These are phyloP conservation scores for Metaphire vulgaris DNA, from an alignment of 1,140 invertebrate species.

Conservation along the genomic window DNA sequence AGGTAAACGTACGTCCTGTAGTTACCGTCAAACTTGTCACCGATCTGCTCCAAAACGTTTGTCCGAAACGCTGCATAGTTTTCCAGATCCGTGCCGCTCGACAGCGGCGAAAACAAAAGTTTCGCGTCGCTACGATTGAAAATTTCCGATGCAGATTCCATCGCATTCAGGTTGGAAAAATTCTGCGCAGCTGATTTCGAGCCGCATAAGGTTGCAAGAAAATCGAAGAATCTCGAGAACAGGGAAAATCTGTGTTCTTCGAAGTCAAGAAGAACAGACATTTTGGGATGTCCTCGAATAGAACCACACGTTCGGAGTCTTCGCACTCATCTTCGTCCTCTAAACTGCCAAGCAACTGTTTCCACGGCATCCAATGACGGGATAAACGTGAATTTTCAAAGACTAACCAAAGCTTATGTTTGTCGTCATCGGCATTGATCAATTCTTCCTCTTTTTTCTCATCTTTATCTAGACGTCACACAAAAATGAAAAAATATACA, in stretches of 20 bases:
- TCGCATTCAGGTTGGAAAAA: not conserved
- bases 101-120: not conserved
- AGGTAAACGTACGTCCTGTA: constrained; percentile 34
- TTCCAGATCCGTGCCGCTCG: not conserved
- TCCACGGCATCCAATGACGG: constrained; percentile 53
- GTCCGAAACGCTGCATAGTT: constrained; percentile 19
- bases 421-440: constrained; percentile 29
- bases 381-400: constrained; percentile 50
- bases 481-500: too few species aligned
- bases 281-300: constrained; percentile 51
- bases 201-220: constrained; percentile 37
- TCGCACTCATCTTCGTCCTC: constrained; percentile 52
- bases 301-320: constrained; percentile 53
- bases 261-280: constrained; percentile 43
- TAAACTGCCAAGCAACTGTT: constrained; percentile 40
- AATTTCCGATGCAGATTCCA: not conserved
- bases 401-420: constrained; percentile 45
- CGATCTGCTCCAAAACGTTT: constrained; percentile 34
- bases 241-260: constrained; percentile 42
- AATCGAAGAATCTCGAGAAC: constrained; percentile 44
- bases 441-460: constrained; percentile 10
- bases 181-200: not conserved
- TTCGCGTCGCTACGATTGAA: not conserved
- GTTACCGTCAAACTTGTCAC: constrained; percentile 32
- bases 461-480: constrained; percentile 16